Evolutionary conservation across 2,797 vertebrate species (phyloP), one percentile per base, ranked within the genome.

Genomic region (Ptychobarbus kaznakovi): DNA sequence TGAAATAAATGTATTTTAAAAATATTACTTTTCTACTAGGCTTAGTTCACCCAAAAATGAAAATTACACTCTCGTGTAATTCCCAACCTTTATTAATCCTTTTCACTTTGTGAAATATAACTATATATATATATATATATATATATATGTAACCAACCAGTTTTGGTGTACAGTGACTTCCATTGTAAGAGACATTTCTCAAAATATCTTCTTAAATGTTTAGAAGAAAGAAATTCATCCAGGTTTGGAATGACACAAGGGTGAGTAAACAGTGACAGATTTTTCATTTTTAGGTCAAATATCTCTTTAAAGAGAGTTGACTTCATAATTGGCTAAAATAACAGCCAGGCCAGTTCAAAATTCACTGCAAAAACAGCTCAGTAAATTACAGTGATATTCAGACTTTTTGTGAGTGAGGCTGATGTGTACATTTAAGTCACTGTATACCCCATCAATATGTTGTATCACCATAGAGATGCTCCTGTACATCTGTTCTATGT

Each of bases 401-500:
- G 10, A 76, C 10, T 32, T 76, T 56, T 53, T 12, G 6, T 53
- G 18, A 28, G 15, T 51, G 73, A 38, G 2, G 28, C 46, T 51
- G 16, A 20, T 51, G 10, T 53, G 11, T 53, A 56, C 11, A 20
- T 75, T 75, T 75, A 1, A 5, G 10, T 38, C 32, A n/a, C 4
- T 16, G 35, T 61, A n/a, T 77, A 25, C 35, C 10, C 58, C 35
- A 61, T 42, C 4, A 18, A 61, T 20, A 25, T 40, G 20, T 40
- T 58, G 35, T 8, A 8, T 40, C 35, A 74, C 6, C 9, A 35
- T 16, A 56, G 6, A 56, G 32, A 40, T 92, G 87, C 92, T 92
- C 92, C 91, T 93, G 91, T 86, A 88, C 82, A 89, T 89, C 49
- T 84, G 61, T 18, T 42, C 15, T 75, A 7, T 75, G n/a, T 44